Base-by-base conservation (phyloP, 2,888 invertebrate genomes). In the Drosophila hawaiiensis region DNA sequence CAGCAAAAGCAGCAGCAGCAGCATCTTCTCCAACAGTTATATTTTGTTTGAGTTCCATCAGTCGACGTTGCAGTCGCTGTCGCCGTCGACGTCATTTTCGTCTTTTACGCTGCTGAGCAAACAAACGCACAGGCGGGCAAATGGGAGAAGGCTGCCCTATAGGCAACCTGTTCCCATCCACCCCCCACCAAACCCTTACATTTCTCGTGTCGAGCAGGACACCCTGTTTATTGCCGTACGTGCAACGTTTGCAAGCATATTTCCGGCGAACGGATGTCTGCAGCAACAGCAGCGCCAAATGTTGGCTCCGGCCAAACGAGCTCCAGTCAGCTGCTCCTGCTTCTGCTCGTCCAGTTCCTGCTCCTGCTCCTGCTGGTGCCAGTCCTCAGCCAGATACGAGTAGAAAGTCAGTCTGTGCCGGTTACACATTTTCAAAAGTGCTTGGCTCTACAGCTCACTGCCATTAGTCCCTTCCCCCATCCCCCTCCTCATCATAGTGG, bases 391-490 rank as follows among this genome's bases (percentile, higher is more conserved):
- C 77, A 72, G 81, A 80, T 73, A 73, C 78, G 76, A 80, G 80
- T 77, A 66, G 83, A 85, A 89, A 85, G 85, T 85, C 85, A 85
- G 84, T 85, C 84, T 87, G 85, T 89, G 89, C 89, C 84, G 88
- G 83, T 84, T 85, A 85, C 89, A 85, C 89, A 85, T 84, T 85
- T 79, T 85, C 67, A 89, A 85, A 89, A 85, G 85, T 85, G 88
- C 90, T 86, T 82, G 87, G 84, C 83, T 65, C 89, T 80, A 67
- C 76, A 84, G 80, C 83, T 73, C 84, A 67, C 82, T 82, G 83
- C 85, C 85, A 87, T 85, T 89, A 85, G 87, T 76, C 35, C 37
- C 68, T 29, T 29, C 39, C 37, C 37, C 58, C 62, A 37, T 41
- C 33, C 54, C 4, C 14, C 16, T 12, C 3, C 54, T 3, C 33